Base-by-base conservation (phyloP, 1,140 invertebrate species). In the Brachionus asplanchnoidis region DNA sequence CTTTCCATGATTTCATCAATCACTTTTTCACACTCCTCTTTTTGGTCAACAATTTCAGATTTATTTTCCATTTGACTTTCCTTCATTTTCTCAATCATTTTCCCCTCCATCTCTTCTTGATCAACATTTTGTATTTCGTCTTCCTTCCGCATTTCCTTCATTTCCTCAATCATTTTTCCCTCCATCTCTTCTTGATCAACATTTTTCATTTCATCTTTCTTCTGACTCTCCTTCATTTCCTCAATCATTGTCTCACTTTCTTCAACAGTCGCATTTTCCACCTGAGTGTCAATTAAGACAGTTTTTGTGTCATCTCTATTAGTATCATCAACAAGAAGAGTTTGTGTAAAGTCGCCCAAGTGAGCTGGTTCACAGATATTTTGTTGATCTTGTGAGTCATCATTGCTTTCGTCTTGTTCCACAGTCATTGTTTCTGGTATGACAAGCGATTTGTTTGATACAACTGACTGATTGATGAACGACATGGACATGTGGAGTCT, bases 391-490 rank as follows among this genome's bases (percentile, higher is more conserved):
- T 2, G 1, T 17, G 8, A 14, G 26, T 6, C 32, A 7, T 70
- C 68, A 36, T 42, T 40, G 7, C 0, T 8, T 17, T 17, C 17
- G 4, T 40, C 36, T 50, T 77, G 9, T 46, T 77, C 44, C 6
- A 28, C 46, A 53, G 20, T 11, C 73, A 77, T 77, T 50, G 40
- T 77, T 11, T 77, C 73, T 5, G 73, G 42, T 23, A 50, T 50
- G 20, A 28, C 20, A 20, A 77, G 20, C 17, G 42, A 26, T 50
- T 50, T 77, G 46, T 46, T 77, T 5, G 73, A 77, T 1, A 77
- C 73, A 26, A 50, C 40, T 14, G 73, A 77, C 23, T 77, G 73
- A 12, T 77, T 77, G 17, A 77, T 77, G 46, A 77, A 77, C 2
- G 73, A 77, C 8, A 8, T 7, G 46, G 73, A 77, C 73, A 77